Evolutionary conservation across 2,888 invertebrate genomes (phyloP).

Genomic region (Conomelus anceps): DNA sequence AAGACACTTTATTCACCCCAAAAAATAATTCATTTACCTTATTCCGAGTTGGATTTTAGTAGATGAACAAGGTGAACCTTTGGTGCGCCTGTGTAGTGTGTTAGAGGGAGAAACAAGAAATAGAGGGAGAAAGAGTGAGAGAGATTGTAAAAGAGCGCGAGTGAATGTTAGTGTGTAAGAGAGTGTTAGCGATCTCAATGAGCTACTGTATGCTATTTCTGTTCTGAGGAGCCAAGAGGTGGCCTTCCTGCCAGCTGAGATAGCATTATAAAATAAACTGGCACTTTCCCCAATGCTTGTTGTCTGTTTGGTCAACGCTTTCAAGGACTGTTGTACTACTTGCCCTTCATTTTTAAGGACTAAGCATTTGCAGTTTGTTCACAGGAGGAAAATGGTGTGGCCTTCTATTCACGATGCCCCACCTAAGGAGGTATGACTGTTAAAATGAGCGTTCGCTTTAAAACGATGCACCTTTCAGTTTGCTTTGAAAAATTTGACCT

Average conservation of each 20-base stretch:
- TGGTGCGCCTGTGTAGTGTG: neutral
- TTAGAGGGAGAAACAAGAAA: neutral
- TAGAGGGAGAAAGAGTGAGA: neutral
- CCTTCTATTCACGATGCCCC: conserved; percentile 11
- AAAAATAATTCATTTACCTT: too few species aligned
- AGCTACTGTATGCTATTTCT: neutral
- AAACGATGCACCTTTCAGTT: neutral
- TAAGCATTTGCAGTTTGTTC: conserved; percentile 40
- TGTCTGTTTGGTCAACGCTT: neutral
- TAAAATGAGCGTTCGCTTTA: neutral
- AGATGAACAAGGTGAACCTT: too few species aligned
- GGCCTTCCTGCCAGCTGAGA: neutral
- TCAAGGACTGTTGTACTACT: neutral
- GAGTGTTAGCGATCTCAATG: neutral
- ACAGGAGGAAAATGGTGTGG: conserved; percentile 20
- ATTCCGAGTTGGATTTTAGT: too few species aligned
- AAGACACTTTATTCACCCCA: too few species aligned
- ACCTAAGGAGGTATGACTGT: neutral
- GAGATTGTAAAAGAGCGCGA: neutral
- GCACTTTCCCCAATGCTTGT: neutral
- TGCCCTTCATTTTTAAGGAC: neutral
- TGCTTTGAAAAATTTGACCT: neutral
- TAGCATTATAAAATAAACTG: neutral
- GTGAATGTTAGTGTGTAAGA: neutral
- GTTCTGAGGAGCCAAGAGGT: neutral